A percentile compares a stretch with the other conserved stretches of the same genome.
phyloP scores from a whole-genome alignment of 2,888 invertebrate genomes.

The Acanthococcus lagerstroemiae region DNA sequence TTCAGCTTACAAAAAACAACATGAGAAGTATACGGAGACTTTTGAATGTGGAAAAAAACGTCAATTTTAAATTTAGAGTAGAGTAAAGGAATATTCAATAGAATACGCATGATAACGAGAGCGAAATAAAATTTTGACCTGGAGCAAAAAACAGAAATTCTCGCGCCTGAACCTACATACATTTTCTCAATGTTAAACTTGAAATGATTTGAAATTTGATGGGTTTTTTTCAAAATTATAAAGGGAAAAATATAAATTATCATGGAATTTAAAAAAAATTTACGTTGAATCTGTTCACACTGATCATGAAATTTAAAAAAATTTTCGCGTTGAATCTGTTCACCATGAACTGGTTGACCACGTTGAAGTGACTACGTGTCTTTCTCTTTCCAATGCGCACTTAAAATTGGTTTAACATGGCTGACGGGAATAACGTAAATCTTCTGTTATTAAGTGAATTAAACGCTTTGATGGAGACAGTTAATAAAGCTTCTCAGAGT shows the following conservation, averaged over 20 bases:
- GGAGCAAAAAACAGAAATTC: constrained; percentile 11
- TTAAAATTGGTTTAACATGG: too few relatives aligned
- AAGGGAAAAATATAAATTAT: constrained; percentile 1
- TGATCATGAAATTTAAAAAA: constrained; percentile 1
- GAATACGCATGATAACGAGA: constrained; percentile 14
- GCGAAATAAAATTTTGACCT: constrained; percentile 12
- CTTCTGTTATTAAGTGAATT: too few relatives aligned
- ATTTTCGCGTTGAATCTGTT: too few relatives aligned
- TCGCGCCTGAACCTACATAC: constrained; percentile 11
- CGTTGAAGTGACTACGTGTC: too few relatives aligned
- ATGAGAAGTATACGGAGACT: constrained; percentile 6
- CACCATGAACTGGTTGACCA: too few relatives aligned
- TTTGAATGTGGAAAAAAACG: constrained; percentile 4
- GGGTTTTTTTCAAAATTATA: constrained; percentile 10
- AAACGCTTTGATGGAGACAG: too few relatives aligned
- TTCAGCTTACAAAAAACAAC: constrained; percentile 8
- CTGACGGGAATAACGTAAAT: too few relatives aligned
- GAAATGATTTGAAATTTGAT: constrained; percentile 12
- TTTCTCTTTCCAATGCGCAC: too few relatives aligned
- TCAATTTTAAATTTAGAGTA: constrained; percentile 1
- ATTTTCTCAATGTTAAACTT: constrained; percentile 17
- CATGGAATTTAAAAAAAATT: too few relatives aligned
- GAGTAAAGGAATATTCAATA: constrained; percentile 12
- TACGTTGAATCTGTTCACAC: too few relatives aligned
- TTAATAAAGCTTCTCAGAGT: too few relatives aligned